A percentile compares a stretch with the other conserved stretches of the same genome.
phyloP scores from a whole-genome alignment of 1,140 invertebrate genomes.

The Tetramorium parvispinum region DNA sequence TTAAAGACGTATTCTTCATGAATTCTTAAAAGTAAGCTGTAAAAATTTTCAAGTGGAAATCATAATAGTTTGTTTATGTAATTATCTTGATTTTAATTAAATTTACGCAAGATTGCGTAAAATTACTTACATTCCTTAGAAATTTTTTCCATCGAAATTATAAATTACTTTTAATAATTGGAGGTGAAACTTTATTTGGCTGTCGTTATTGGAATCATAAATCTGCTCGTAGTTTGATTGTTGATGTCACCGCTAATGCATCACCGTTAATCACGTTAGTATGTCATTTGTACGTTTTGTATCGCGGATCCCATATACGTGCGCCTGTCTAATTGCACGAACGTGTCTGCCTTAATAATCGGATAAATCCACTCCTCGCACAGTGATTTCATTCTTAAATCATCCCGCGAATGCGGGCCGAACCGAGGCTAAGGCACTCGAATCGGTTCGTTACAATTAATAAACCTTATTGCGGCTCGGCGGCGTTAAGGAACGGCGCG shows the following conservation, averaged over 20 bases:
- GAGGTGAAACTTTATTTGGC: background rate
- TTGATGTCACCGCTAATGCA: background rate
- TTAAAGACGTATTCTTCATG: background rate
- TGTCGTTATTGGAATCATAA: background rate
- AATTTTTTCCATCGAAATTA: background rate
- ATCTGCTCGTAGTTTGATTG: background rate
- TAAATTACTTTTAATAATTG: background rate
- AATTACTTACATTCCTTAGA: background rate
- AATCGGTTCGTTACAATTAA: constrained; percentile 51
- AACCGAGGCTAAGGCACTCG: constrained; percentile 9
- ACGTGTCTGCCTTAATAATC: constrained; percentile 12
- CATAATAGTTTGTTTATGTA: background rate
- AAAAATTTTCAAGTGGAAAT: background rate
- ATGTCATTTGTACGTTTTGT: background rate
- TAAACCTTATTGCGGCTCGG: constrained; percentile 28
- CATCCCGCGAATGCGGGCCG: background rate
- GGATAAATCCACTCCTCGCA: constrained; percentile 34
- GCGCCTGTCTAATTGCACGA: constrained; percentile 3
- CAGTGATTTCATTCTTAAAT: constrained; percentile 12
- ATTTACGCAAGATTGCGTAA: background rate
- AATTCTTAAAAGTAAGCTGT: background rate
- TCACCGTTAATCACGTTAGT: constrained; percentile 6
- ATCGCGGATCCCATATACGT: background rate
- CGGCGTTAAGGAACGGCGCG: constrained; percentile 62
- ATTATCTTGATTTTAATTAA: background rate